Conservation (phyloP, 2,797 vertebrate species). For the Uromys caudimaculatus region DNA sequence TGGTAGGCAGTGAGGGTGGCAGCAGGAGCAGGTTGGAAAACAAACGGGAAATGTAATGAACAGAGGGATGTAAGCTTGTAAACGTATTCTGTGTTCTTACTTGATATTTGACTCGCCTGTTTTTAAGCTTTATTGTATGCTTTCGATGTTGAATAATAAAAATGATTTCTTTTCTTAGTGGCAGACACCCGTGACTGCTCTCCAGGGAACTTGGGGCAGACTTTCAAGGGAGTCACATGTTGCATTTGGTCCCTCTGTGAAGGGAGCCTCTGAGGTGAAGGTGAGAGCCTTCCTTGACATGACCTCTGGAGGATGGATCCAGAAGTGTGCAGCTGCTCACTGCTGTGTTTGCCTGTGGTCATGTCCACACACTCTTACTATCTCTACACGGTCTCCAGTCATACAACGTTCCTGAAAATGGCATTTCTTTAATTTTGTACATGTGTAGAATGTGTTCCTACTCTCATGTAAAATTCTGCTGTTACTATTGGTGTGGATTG, state of each 20-base stretch:
- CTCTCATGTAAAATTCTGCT: neutral
- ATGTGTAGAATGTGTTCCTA: neutral
- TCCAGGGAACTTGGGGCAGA: neutral
- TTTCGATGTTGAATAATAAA: neutral
- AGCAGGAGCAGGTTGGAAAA: neutral
- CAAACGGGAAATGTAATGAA: neutral
- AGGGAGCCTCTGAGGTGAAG: neutral
- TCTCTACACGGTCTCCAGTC: neutral
- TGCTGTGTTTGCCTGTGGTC: neutral
- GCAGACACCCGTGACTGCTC: neutral
- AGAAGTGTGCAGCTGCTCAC: neutral
- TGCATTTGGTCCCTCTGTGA: neutral
- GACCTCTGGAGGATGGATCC: neutral
- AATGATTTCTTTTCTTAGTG: neutral
- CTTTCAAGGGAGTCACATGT: neutral
- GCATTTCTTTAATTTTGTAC: neutral
- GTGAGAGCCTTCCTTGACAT: neutral
- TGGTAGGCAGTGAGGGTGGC: neutral
- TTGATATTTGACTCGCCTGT: neutral
- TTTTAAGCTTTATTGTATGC: neutral
- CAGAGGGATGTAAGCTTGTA: neutral
- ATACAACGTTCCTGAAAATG: neutral
- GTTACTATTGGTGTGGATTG: neutral
- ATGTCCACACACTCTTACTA: rapidly evolving
- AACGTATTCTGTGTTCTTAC: neutral